These are phyloP conservation scores for Pyrochroa serraticornis DNA, from an alignment of 2,888 invertebrate species.

Conservation along the genomic window DNA sequence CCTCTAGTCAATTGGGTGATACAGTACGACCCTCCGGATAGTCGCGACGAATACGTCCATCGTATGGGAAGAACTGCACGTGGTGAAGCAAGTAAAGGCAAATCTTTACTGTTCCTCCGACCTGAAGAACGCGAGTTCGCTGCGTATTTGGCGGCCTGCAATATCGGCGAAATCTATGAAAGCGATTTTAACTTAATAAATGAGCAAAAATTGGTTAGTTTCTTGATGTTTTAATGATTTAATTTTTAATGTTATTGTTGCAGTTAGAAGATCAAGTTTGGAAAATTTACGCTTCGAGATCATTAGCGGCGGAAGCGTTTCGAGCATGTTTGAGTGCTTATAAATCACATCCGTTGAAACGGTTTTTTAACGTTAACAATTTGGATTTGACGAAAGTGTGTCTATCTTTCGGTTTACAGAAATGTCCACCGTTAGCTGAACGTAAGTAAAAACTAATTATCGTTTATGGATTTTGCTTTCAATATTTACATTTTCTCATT, in stretches of 20 bases:
- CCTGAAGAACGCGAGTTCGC: constrained; percentile 2
- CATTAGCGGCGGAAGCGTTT: constrained; percentile 1
- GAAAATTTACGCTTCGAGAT: too few species aligned
- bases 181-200: background rate
- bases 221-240: background rate
- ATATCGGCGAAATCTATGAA: background rate
- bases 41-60: constrained; percentile 7
- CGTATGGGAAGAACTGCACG: constrained; percentile 6
- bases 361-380: background rate
- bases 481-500: too few species aligned
- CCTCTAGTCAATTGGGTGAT: background rate
- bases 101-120: background rate
- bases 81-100: constrained; percentile 8
- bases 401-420: background rate
- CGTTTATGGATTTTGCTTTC: too few species aligned
- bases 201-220: background rate
- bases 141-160: background rate
- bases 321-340: background rate
- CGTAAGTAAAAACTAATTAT: too few species aligned
- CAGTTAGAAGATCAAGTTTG: background rate
- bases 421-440: background rate
- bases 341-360: constrained; percentile 2
- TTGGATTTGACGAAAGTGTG: constrained; percentile 1
- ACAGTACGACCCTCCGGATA: constrained; percentile 10
- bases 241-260: constrained; percentile 1